Conservation (phyloP, 2,113 vertebrate genomes). For the Trochalopteron elliotii region DNA sequence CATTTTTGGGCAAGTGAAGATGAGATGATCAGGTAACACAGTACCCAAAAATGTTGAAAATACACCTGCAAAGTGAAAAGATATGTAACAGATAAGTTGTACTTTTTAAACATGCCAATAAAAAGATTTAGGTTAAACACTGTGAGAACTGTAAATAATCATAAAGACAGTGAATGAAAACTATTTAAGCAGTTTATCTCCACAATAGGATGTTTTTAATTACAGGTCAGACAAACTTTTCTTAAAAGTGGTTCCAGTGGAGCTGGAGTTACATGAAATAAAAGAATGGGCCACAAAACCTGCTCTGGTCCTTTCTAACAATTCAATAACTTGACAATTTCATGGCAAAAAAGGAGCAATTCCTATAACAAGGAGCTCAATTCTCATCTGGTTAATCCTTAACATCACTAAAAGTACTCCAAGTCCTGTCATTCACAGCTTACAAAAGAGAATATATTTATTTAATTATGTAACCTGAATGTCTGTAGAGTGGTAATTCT, state of each 20-base stretch:
- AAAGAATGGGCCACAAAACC: background rate
- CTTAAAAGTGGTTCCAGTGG: fast-evolving
- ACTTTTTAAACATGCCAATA: background rate
- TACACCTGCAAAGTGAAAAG: background rate
- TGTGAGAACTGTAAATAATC: background rate
- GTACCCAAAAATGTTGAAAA: background rate
- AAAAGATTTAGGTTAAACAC: background rate
- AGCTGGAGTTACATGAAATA: fast-evolving
- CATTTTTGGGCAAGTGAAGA: background rate
- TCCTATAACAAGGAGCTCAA: background rate
- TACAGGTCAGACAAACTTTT: background rate
- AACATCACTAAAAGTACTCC: background rate
- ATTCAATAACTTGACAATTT: background rate
- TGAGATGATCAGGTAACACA: fast-evolving
- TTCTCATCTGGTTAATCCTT: background rate
- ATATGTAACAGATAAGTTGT: fast-evolving
- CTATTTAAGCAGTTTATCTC: background rate
- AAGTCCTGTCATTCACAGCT: background rate
- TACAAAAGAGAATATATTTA: background rate
- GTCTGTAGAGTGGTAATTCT: background rate
- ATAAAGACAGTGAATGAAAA: background rate
- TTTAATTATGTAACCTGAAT: background rate
- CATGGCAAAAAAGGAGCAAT: background rate
- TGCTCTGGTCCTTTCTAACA: background rate
- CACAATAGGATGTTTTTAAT: background rate